Base-by-base conservation (phyloP, 2,797 vertebrate species). In the Oophaga sylvatica region DNA sequence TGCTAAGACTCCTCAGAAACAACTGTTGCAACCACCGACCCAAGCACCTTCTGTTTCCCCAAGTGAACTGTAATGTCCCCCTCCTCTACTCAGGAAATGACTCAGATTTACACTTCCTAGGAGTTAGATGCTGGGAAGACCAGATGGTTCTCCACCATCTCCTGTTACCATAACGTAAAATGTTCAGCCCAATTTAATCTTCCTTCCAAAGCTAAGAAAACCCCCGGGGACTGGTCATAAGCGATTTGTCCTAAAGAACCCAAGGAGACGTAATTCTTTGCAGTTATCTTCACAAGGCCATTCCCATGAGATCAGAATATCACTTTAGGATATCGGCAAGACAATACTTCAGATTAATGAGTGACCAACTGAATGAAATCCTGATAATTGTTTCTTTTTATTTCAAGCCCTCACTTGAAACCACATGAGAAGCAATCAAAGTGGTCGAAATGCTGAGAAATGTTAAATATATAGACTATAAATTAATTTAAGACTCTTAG, bases 81-180 rank as follows among this genome's bases (percentile, higher is more conserved):
- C 71, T 68, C 53, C 35, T 59, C 22, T 88, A 71, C 84, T 77
- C 80, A 86, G 88, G 88, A 89, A 89, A 89, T 89, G 84, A 89
- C 82, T 71, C 73, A 71, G 88, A 86, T 89, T 89, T 89, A 89
- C 87, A 89, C 84, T 89, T 86, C 80, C 84, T 77, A 86, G 88
- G 88, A 89, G 80, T 83, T 89, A 89, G 85, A 80, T 82, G 80
- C 80, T 83, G 84, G 53, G 63, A 70, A 83, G 84, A 86, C 84
- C 88, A 89, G 88, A 86, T 89, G 88, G 62, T 65, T 78, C 80
- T 56, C 20, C 68, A 65, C 63, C 84, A 45, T 83, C 88, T 89
- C 84, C 53, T 60, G 84, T 89, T 89, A 89, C 88, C 80, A 83
- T 48, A 77, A 29, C 20, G 56, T 31, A 57, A 26, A 89, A 68